Percentiles rank a stretch among this genome's conserved stretches.
Conservation (phyloP, 1,140 invertebrate species). For the Hormaphis cornu region DNA sequence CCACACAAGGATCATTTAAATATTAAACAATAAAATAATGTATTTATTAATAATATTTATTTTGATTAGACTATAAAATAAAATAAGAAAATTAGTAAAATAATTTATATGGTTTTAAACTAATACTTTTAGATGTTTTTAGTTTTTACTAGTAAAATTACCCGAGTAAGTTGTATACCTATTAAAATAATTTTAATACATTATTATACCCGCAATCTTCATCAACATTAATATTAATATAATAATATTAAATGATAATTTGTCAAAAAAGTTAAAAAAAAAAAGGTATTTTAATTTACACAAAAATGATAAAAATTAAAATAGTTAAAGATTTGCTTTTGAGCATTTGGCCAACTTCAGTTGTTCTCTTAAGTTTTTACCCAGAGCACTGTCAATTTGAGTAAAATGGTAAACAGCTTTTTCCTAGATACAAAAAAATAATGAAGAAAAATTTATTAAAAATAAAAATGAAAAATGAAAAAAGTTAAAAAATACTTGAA, state of each 20-base stretch:
- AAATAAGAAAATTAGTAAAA: too few species aligned
- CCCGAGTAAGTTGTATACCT: too few species aligned
- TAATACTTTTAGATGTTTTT: too few species aligned
- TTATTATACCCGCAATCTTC: not conserved
- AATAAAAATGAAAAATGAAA: not conserved
- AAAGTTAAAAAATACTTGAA: conserved; percentile 52
- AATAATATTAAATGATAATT: not conserved
- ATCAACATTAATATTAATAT: not conserved
- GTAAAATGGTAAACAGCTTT: conserved; percentile 68
- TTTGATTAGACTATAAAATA: too few species aligned
- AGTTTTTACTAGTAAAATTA: too few species aligned
- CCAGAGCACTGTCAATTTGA: conserved; percentile 55
- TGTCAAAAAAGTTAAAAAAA: not conserved
- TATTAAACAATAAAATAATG: too few species aligned
- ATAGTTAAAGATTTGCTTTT: conserved; percentile 34
- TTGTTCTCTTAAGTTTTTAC: conserved; percentile 53
- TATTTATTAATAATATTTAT: too few species aligned
- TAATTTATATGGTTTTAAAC: too few species aligned
- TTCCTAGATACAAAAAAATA: conserved; percentile 41
- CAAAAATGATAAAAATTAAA: not conserved
- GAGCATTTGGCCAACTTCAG: conserved; percentile 40
- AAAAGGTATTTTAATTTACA: too few species aligned
- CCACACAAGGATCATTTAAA: too few species aligned
- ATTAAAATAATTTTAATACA: not conserved
- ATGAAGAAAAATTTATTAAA: not conserved